Conservation (phyloP, 2,113 vertebrate species). For the Stegostoma tigrinum region DNA sequence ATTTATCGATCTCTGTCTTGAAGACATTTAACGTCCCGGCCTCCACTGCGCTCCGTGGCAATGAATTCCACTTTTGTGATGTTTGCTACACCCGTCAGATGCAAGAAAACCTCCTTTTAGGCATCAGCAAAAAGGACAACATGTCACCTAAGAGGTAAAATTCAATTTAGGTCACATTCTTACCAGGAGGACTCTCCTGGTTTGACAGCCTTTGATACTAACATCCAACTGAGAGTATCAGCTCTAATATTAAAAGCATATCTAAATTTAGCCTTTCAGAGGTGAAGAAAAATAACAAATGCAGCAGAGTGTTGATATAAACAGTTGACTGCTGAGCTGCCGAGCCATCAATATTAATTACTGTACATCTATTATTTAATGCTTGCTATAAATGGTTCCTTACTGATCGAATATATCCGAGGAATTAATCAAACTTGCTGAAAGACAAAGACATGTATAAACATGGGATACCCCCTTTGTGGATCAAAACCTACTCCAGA, state of each 20-base stretch:
- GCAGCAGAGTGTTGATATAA: neutral
- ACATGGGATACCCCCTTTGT: neutral
- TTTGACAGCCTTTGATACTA: neutral
- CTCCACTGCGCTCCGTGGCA: no score
- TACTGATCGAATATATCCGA: neutral
- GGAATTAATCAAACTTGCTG: slow-evolving; percentile 18
- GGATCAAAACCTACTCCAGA: neutral
- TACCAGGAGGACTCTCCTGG: neutral
- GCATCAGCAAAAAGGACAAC: no score
- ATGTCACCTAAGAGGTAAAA: neutral
- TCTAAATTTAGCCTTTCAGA: neutral
- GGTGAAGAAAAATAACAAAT: neutral
- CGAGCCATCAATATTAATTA: neutral
- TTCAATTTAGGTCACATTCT: neutral
- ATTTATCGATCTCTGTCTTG: no score
- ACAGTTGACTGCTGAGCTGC: neutral
- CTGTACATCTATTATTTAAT: neutral
- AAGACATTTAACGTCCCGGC: no score
- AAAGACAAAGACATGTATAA: neutral
- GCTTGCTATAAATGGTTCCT: neutral
- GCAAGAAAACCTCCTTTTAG: no score
- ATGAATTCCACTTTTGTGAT: no score
- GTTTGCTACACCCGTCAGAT: no score
- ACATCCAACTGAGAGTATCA: neutral
- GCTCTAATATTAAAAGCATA: neutral